These are phyloP conservation scores for Octopus sinensis DNA, from an alignment of 1,140 invertebrate species.

Conservation along the genomic window DNA sequence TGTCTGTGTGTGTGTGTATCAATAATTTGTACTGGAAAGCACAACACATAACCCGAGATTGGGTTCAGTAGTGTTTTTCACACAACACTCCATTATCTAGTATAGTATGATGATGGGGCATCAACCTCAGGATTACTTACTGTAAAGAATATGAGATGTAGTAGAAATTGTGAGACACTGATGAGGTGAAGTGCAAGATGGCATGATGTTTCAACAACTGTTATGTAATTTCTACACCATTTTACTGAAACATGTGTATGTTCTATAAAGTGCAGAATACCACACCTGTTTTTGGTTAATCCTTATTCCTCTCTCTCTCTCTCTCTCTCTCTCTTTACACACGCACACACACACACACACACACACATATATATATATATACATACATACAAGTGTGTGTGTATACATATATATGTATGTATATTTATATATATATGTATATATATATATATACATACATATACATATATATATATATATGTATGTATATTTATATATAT, in stretches of 20 bases:
- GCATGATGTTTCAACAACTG: no score
- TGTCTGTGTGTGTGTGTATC: constrained; percentile 1
- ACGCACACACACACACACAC: background rate
- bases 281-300: background rate
- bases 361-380: background rate
- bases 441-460: background rate
- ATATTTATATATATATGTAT: background rate
- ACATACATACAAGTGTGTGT: background rate
- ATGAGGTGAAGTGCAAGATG: no score
- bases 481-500: background rate
- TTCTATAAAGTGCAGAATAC: background rate
- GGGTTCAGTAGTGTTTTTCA: no score
- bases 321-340: no score
- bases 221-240: background rate
- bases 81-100: no score
- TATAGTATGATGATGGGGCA: no score
- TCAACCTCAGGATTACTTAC: no score
- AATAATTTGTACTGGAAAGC: background rate
- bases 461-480: background rate
- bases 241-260: background rate
- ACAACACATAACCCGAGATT: no score
- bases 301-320: background rate
- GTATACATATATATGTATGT: background rate
- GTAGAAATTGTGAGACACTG: no score
- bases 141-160: no score